Base-by-base conservation (phyloP, 2,797 vertebrate genomes). In the Babyrousa celebensis region DNA sequence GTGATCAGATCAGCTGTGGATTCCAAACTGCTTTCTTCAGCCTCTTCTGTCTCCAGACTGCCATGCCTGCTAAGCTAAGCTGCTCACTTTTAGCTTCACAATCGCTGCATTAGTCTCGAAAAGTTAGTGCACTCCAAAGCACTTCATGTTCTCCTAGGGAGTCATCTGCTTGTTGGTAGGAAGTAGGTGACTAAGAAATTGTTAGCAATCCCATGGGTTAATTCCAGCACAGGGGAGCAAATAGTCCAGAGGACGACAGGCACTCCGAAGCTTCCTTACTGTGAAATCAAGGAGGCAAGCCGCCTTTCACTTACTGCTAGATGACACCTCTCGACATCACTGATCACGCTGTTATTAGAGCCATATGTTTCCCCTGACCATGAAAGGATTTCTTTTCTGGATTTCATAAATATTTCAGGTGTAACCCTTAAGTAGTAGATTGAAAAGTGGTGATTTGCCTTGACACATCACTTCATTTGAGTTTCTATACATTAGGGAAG, bases 71-170 rank as follows among this genome's bases (percentile, higher is more conserved):
- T 62, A 94, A 27, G 25, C 43, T 79, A 85, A 56, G 43, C 43
- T 56, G 43, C 56, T 40, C 58, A 65, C 48, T 63, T 72, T 63
- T 72, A 82, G 56, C 27, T 95, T 93, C 52, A 65, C 21, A 85
- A 67, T 72, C 85, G 32, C 29, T 71, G 23, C 23, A 29, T 54
- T 71, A 23, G 25, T 60, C 32, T 72, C 16, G 18, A 79, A 87
- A 71, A 92, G 84, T 65, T 62, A 93, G 91, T 27, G 29, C 3
- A 78, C 27, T 52, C 63, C 18, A 36, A 85, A 71, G 48, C n/a
- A 58, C 90, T 94, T 80, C 21, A 80, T 94, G 90, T 82, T 84
- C 83, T 97, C 91, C 93, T n/a, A 70, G 32, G 60, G 48, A 97
- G n/a, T 75, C 54, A 72, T 82, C 70, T 89, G 89, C 67, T 86